A percentile compares a stretch with the other conserved stretches of the same genome.
Conservation (phyloP, 2,888 invertebrate species). For the Pharmacophagus antenor region DNA sequence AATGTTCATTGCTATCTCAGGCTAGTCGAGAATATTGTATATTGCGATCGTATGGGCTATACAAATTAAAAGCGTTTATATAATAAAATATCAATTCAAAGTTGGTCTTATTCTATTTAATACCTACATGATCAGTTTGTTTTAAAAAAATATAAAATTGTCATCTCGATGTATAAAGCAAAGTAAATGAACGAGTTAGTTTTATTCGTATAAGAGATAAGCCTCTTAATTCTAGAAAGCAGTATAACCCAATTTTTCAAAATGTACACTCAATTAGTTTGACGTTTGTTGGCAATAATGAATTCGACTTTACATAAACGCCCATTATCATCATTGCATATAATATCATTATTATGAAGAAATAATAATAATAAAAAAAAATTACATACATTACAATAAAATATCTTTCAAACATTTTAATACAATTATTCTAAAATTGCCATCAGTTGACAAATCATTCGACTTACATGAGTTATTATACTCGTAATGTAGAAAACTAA, state of each 20-base stretch:
- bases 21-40: too few relatives aligned
- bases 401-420: too few relatives aligned
- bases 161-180: neutral
- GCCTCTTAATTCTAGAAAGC: slow-evolving; percentile 4
- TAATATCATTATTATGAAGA: neutral
- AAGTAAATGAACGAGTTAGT: neutral
- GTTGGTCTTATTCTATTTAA: too few relatives aligned
- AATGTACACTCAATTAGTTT: neutral
- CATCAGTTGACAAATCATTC: too few relatives aligned
- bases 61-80: too few relatives aligned
- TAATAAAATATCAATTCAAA: neutral
- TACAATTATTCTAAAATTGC: too few relatives aligned
- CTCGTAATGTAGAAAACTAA: too few relatives aligned
- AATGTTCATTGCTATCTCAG: too few relatives aligned
- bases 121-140: neutral
- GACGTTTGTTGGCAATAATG: neutral
- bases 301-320: neutral
- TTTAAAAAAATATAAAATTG: neutral
- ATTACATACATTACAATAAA: too few relatives aligned
- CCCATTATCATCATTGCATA: neutral
- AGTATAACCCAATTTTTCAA: slow-evolving; percentile 6
- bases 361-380: too few relatives aligned
- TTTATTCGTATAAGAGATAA: neutral
- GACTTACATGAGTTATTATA: too few relatives aligned
- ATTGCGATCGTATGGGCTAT: too few relatives aligned